Base-by-base conservation (phyloP, 2,113 vertebrate species). In the Piaya cayana region DNA sequence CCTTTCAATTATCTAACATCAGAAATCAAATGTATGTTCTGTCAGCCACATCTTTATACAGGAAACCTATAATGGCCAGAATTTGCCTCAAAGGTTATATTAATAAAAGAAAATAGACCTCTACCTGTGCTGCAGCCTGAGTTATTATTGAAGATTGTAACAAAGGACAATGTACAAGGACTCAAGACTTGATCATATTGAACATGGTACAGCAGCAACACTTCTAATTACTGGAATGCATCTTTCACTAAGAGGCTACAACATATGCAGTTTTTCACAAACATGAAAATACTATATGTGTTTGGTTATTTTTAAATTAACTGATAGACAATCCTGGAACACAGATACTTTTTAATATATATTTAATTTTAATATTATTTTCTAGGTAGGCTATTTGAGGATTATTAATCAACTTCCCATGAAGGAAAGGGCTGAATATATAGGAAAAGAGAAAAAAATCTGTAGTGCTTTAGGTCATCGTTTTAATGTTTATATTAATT, bases 1-100 rank as follows among this genome's bases (percentile, higher is more conserved):
- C 72, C 88, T 84, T 94, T 88, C 86, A 86, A 63, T 86, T 94
- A 86, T 75, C 72, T 65, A 71, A 71, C 39, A 89, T 63, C 60
- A 91, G 77, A 95, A 94, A 89, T 86, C 65, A 91, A 93, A 91
- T 32, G 13, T 7, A 43, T 67, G 45, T 21, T 88, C 59, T 55
- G 43, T 64, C 62, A 95, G 80, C 29, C 20, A 53, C 56, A 2
- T n/a, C 74, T 68, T 91, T 85, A 65, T 60, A 67, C 49, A 78
- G 82, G 78, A 93, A 92, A 34, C 7, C 32, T 47, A 10, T 43
- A 81, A 53, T 8, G 36, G 49, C 3, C 52, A 92, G 36, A 19
- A 72, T 79, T 81, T 59, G 25, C 30, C 36, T 62, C 70, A 82
- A 78, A 88, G 62, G 23, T 55, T 63, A 75, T 34, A 45, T 67